Evolutionary conservation across 2,113 vertebrate genomes (phyloP).

Genomic region (Gallinago paraguaiae): DNA sequence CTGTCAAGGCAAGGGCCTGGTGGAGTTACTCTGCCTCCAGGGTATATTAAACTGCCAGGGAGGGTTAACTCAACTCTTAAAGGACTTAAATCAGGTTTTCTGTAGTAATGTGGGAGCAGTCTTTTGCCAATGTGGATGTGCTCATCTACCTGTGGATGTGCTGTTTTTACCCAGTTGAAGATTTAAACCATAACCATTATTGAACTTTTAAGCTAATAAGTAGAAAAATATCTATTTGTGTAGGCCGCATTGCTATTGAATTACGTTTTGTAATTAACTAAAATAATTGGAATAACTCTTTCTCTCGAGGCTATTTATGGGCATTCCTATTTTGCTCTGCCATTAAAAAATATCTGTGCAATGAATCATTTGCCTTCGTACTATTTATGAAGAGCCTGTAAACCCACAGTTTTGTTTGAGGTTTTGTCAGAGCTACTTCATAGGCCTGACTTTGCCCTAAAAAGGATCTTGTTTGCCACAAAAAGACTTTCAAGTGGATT

Average conservation of each 20-base stretch:
- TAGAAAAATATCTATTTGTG: background rate
- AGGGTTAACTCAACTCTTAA: background rate
- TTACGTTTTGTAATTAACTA: background rate
- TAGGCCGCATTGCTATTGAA: background rate
- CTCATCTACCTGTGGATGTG: background rate
- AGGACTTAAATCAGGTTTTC: background rate
- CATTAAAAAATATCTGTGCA: background rate
- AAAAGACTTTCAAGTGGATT: background rate
- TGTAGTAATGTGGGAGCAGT: background rate
- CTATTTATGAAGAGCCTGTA: background rate
- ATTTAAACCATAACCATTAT: background rate
- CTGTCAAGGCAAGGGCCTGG: fast-evolving
- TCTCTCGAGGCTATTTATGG: background rate
- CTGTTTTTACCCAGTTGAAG: background rate
- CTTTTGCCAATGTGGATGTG: background rate
- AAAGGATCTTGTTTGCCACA: background rate
- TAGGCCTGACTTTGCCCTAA: conserved; percentile 13
- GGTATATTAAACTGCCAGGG: background rate
- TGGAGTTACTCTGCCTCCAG: background rate
- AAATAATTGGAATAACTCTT: background rate
- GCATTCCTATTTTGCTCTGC: background rate
- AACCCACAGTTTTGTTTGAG: background rate
- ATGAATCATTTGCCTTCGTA: conserved; percentile 14
- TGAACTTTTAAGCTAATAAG: background rate
- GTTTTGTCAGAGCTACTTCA: background rate